These are phyloP conservation scores for Lobophora halterata DNA, from an alignment of 2,888 invertebrate species.

Conservation along the genomic window DNA sequence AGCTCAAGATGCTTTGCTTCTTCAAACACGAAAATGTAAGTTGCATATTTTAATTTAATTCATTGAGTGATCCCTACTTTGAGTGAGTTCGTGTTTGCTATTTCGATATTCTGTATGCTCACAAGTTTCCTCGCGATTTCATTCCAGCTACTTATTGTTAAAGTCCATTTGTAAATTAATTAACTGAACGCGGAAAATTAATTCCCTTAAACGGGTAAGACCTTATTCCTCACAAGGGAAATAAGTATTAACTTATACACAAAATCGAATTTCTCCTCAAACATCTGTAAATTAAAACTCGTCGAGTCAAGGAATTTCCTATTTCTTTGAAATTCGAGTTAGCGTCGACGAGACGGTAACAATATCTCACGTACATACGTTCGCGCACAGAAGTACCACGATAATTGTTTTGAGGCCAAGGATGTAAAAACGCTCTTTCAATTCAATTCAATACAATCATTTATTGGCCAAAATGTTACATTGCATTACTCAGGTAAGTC, in stretches of 20 bases:
- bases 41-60: conserved; percentile 38
- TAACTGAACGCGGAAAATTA: not conserved
- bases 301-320: conserved; percentile 23
- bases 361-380: conserved; percentile 22
- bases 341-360: conserved; percentile 14
- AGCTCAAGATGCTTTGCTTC: conserved; percentile 99
- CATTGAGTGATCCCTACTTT: no score
- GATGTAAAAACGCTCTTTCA: conserved; percentile 20
- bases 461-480: no score
- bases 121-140: no score
- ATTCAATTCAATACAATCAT: no score
- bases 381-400: conserved; percentile 19
- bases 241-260: conserved; percentile 10
- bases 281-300: conserved; percentile 26
- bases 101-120: no score
- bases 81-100: no score
- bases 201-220: not conserved
- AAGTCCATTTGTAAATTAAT: not conserved
- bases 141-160: no score
- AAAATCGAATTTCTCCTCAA: conserved; percentile 16
- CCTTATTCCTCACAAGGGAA: conserved; percentile 3
- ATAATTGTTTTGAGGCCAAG: conserved; percentile 26
- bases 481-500: no score
- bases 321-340: conserved; percentile 24
- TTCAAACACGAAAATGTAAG: conserved; percentile 99